A percentile compares a stretch with the other conserved stretches of the same genome.
Conservation (phyloP, 2,113 vertebrate genomes). For the Murina feae region DNA sequence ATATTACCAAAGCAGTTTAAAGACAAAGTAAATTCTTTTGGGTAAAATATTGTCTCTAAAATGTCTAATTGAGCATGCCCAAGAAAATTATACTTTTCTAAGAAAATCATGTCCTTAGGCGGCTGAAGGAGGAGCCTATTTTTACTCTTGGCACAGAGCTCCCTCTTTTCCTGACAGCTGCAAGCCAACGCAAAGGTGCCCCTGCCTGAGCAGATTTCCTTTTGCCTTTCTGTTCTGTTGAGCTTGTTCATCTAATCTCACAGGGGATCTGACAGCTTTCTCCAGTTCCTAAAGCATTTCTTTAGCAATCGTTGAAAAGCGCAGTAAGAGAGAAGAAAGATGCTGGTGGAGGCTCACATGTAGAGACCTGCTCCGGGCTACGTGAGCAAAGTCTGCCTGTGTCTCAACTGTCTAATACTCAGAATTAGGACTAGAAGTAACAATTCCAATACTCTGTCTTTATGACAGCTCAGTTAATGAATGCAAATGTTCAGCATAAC, state of each 20-base stretch:
- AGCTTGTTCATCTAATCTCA: constrained; percentile 78
- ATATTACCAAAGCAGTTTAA: constrained; percentile 4
- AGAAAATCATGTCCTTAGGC: background rate
- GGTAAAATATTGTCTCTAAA: background rate
- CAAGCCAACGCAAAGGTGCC: constrained; percentile 67
- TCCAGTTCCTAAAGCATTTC: constrained; percentile 78
- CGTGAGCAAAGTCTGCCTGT: constrained; percentile 28
- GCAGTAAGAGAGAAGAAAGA: constrained; percentile 70
- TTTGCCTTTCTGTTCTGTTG: constrained; percentile 76
- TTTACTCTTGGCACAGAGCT: background rate
- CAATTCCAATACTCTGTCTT: constrained; percentile 52
- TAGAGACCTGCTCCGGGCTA: constrained; percentile 65
- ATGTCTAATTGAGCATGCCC: background rate
- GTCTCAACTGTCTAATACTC: background rate
- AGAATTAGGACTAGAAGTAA: constrained; percentile 49
- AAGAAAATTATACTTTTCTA: constrained; percentile 26
- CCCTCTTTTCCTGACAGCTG: constrained; percentile 66
- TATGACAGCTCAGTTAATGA: constrained; percentile 64
- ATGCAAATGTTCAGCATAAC: constrained; percentile 59
- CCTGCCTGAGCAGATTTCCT: constrained; percentile 72
- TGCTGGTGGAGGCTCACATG: constrained; percentile 62
- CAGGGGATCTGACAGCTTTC: constrained; percentile 82
- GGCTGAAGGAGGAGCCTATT: constrained; percentile 18
- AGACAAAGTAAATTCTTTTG: constrained; percentile 31
- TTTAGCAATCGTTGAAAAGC: constrained; percentile 80